Conservation (phyloP, 2,113 vertebrate genomes). For the Puntigrus tetrazona region DNA sequence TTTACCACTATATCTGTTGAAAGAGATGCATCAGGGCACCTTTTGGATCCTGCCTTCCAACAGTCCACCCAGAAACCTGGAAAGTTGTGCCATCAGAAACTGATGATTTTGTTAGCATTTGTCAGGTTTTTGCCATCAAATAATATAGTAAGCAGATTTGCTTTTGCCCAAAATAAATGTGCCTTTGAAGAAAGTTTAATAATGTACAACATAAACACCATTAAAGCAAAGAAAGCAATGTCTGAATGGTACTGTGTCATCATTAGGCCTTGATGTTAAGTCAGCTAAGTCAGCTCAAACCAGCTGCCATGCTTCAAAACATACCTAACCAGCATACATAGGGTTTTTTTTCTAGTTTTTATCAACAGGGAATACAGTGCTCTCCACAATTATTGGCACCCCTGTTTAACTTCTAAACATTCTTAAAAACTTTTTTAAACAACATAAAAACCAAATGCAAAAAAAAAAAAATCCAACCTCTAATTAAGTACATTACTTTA, state of each 20-base stretch:
- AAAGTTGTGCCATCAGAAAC: background rate
- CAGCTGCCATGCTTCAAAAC: too few relatives aligned
- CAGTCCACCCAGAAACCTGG: background rate
- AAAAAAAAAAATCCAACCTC: too few relatives aligned
- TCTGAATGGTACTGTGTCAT: background rate
- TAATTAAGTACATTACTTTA: too few relatives aligned
- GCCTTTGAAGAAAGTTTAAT: background rate
- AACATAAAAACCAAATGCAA: too few relatives aligned
- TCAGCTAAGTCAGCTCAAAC: too few relatives aligned
- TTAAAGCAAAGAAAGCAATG: conserved; percentile 4
- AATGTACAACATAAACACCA: background rate
- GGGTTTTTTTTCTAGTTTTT: too few relatives aligned
- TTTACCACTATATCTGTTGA: background rate
- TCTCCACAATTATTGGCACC: too few relatives aligned
- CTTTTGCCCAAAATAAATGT: background rate
- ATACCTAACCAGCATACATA: too few relatives aligned
- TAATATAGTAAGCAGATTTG: background rate
- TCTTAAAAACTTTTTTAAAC: too few relatives aligned
- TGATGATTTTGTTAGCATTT: background rate
- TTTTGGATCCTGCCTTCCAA: background rate
- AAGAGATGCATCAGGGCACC: background rate
- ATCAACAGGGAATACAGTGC: too few relatives aligned
- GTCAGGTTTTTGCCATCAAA: background rate
- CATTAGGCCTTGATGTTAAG: too few relatives aligned
- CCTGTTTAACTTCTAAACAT: too few relatives aligned